Base-by-base conservation (phyloP, 2,888 invertebrate genomes). In the Hylaea fasciaria region DNA sequence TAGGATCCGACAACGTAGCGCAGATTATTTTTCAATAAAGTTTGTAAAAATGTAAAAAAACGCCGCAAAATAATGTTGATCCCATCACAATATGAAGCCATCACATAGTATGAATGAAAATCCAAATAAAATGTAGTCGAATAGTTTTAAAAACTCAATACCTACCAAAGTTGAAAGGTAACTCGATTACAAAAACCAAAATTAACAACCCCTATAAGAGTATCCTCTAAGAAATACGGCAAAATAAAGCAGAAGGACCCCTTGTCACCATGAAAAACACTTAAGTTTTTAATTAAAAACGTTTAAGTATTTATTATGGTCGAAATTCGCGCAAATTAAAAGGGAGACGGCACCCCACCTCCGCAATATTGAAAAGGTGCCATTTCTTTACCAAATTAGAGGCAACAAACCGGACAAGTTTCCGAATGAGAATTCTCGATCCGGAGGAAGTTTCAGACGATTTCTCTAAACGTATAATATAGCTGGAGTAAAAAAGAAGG, bases 381-480 rank as follows among this genome's bases (percentile, higher is more conserved):
- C 64, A 62, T 76, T 61, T 80, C 74, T 77, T 77, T 78, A 82
- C 77, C 80, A 83, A 82, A 86, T 86, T 82, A 85, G 78, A 77
- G 68, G 78, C 74, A 85, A 79, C 81, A 82, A 83, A 81, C 74
- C 72, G 68, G 81, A 74, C 75, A 82, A 87, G 75, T 85, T 83
- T 68, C 59, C 59, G 65, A 74, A 78, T 69, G 72, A 72, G 73
- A 75, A 78, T 77, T 81, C 73, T 63, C 64, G 72, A 79, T 73
- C 71, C 65, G 69, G 64, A 69, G 67, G 75, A 76, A 80, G 61
- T 69, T 68, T 65, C 37, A 29, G 47, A 55, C 72, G 76, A 78
- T 82, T 80, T 71, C 68, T 78, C 70, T 74, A 78, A 84, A 81
- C 69, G 78, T 76, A 75, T 82, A 81, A 85, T 82, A 79, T 82